phyloP scores from a whole-genome alignment of 2,113 vertebrate genomes.

The Chinchilla lanigera region DNA sequence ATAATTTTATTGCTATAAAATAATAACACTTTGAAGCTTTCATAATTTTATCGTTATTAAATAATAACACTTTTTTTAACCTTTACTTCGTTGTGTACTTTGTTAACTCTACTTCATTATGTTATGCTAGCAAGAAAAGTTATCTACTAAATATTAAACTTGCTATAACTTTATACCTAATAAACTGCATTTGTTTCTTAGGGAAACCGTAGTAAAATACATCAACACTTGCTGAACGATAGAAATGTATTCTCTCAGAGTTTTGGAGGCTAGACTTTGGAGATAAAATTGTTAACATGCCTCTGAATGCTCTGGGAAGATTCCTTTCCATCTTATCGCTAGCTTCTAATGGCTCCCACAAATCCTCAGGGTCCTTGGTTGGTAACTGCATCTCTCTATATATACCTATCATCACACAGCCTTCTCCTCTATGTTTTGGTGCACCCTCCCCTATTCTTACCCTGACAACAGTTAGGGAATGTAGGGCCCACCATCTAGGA shows the following conservation, averaged over 20 bases:
- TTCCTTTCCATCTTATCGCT: background rate
- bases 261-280: background rate
- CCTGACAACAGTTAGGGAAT: background rate
- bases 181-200: background rate
- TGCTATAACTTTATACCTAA: background rate
- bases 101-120: background rate
- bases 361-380: background rate
- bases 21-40: background rate
- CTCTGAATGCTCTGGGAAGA: background rate
- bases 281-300: background rate
- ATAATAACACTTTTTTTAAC: background rate
- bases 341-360: background rate
- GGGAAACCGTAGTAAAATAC: background rate
- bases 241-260: background rate
- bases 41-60: background rate
- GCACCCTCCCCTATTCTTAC: background rate
- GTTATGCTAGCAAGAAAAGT: background rate
- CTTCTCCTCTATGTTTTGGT: background rate
- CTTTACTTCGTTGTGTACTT: background rate
- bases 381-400: rapidly evolving
- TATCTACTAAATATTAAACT: background rate
- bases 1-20: background rate
- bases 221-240: no score
- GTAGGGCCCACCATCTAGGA: background rate
- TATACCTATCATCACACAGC: rapidly evolving